These are phyloP conservation scores for Tadarida brasiliensis DNA, from an alignment of 2,797 vertebrate genomes.

Conservation along the genomic window DNA sequence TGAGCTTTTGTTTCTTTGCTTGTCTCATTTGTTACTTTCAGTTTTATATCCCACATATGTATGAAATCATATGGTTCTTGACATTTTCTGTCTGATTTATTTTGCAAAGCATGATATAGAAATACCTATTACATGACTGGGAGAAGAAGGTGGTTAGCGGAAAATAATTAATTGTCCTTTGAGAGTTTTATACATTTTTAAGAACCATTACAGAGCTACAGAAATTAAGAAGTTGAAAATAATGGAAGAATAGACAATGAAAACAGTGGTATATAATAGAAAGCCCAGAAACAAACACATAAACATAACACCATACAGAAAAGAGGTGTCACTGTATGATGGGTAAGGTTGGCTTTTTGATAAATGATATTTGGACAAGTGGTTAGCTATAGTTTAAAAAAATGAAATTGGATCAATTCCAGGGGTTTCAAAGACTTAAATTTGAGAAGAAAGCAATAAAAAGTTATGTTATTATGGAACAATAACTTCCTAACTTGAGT, in stretches of 20 bases:
- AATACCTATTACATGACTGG: neutral
- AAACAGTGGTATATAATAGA: neutral
- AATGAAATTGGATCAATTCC: neutral
- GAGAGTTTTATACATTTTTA: conserved; percentile 27
- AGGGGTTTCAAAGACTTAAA: neutral
- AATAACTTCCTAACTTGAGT: neutral
- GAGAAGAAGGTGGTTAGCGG: neutral
- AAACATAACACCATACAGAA: neutral
- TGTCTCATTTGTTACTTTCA: neutral
- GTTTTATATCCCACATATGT: neutral
- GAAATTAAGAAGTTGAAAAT: conserved; percentile 39
- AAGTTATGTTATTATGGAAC: neutral
- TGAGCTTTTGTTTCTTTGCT: neutral
- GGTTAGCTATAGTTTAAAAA: neutral
- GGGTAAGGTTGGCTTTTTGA: neutral
- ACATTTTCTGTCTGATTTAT: neutral
- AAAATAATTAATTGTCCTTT: neutral
- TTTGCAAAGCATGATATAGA: neutral
- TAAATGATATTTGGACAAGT: neutral
- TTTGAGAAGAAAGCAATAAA: neutral
- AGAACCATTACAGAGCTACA: neutral
- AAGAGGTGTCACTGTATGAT: neutral
- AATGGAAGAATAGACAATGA: neutral
- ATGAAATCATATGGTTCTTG: neutral
- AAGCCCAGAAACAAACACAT: neutral